These are phyloP conservation scores for Plodia interpunctella DNA, from an alignment of 1,140 invertebrate genomes.

Conservation along the genomic window DNA sequence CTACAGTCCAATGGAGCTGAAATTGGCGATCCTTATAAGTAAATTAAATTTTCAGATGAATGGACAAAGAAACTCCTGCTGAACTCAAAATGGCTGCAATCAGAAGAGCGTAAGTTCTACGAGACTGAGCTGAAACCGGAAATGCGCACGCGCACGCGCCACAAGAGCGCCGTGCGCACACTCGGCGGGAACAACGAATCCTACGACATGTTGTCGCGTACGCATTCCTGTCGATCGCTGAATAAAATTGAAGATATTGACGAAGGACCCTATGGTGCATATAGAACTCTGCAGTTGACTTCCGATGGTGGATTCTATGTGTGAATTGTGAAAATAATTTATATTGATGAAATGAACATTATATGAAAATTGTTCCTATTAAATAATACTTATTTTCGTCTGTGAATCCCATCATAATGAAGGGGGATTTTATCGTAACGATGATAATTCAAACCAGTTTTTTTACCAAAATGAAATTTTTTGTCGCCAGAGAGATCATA, in stretches of 20 bases:
- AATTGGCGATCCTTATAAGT: no score
- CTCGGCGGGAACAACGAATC: constrained; percentile 41
- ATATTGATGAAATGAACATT: no score
- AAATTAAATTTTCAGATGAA: constrained; percentile 52
- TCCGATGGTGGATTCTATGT: constrained; percentile 42
- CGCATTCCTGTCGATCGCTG: constrained; percentile 55
- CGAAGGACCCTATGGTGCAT: constrained; percentile 55
- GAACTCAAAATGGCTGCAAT: constrained; percentile 61
- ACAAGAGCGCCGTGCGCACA: constrained; percentile 41
- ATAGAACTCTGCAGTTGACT: constrained; percentile 53
- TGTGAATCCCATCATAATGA: no score
- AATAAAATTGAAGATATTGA: constrained; percentile 49
- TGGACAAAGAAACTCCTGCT: constrained; percentile 64
- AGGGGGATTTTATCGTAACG: no score
- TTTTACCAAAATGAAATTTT: no score
- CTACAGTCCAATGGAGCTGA: no score
- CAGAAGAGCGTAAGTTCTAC: constrained; percentile 57
- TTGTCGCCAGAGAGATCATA: no score
- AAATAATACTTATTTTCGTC: no score
- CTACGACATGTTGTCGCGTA: constrained; percentile 58
- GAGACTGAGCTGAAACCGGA: constrained; percentile 57
- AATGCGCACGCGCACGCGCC: constrained; percentile 26
- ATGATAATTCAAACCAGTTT: no score
- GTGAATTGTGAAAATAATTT: constrained; percentile 12
- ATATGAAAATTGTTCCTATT: no score